Base-by-base conservation (phyloP, 2,113 vertebrate species). In the Thinocorus orbignyianus region DNA sequence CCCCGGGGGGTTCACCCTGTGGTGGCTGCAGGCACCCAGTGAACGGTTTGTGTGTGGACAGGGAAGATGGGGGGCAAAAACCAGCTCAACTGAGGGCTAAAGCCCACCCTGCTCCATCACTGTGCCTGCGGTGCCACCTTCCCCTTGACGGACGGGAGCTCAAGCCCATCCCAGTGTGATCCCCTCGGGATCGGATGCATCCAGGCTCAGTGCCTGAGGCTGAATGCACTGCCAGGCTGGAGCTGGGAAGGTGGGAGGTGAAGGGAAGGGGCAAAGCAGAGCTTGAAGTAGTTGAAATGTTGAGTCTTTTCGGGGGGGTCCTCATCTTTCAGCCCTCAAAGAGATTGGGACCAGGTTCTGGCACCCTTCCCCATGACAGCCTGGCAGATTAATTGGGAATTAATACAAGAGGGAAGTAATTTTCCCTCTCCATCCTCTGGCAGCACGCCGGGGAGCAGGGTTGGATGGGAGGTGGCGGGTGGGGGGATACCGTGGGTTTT, bases 401-500 rank as follows among this genome's bases (percentile, higher is more conserved):
- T 46, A 33, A 44, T 10, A 48, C 48, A 23, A 16, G 11, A 1
- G 12, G 65, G 61, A 54, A 62, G 14, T n/a, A 5, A 22, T 11
- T 31, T 54, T 76, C 85, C n/a, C 25, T 52, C 22, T 60, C 58
- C 65, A 8, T 30, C 78, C 52, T 46, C 55, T 16, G 31, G 37
- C 8, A 0, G 46, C 33, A 5, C 1, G 5, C 28, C 58, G 82
- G 2, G 0, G 42, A 2, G 2, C n/a, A 23, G 81, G 68, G 18
- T 4, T 6, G 72, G 73, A 20, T 12, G 11, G 28, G 78, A 9
- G 0, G 13, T 11, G 33, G 65, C 37, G 19, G 54, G 46, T 2
- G 10, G 41, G 8, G 54, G 6, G 1, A 1, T 1, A 1, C 25
- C 3, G 1, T 4, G 19, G 51, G 31, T 17, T 17, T n/a, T n/a